Evolutionary conservation across 2,797 vertebrate genomes (phyloP), one percentile per base, ranked within the genome.

Genomic region (Xenops minutus): DNA sequence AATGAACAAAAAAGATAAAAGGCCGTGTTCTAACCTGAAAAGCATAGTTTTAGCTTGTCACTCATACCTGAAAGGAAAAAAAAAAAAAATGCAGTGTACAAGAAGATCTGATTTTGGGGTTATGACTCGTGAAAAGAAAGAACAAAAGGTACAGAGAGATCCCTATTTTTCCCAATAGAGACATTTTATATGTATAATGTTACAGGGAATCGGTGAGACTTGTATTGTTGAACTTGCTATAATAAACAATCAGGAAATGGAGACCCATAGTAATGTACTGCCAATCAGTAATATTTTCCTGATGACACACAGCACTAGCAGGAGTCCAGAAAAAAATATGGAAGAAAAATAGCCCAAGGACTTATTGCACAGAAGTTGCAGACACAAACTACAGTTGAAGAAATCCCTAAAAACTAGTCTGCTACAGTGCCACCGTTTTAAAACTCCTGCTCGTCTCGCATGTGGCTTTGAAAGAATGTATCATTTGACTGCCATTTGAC

Each of bases 21-120:
- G 3, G 2, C 63, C 16, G 46, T 63, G 12, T 41, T 73, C 52
- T 34, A 49, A 37, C 10, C 7, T 51, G 24, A 39, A 67, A 78
- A 87, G 26, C 3, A n/a, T 30, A n/a, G 2, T 81, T 72, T 67
- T 49, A 46, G 27, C 21, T 78, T 51, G 19, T 7, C 63, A 34
- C 43, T 78, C 13, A 8, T 41, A 55, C 4, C 13, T 62, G 14
- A 76, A 74, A 14, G 5, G 4, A 7, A 59, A 67, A 79, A 84
- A 72, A 22, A 10, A 34, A 30, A 30, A 52, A 16, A 43, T 19
- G 0, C 27, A 3, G 4, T 54, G 6, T 43, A 24, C 2, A 7
- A 62, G 63, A 84, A 36, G 7, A 43, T 46, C 20, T 74, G n/a
- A 37, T 39, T 78, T 82, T 51, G 14, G 27, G 67, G 59, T 75